phyloP scores from a whole-genome alignment of 2,888 invertebrate species.

The Sicus ferrugineus region DNA sequence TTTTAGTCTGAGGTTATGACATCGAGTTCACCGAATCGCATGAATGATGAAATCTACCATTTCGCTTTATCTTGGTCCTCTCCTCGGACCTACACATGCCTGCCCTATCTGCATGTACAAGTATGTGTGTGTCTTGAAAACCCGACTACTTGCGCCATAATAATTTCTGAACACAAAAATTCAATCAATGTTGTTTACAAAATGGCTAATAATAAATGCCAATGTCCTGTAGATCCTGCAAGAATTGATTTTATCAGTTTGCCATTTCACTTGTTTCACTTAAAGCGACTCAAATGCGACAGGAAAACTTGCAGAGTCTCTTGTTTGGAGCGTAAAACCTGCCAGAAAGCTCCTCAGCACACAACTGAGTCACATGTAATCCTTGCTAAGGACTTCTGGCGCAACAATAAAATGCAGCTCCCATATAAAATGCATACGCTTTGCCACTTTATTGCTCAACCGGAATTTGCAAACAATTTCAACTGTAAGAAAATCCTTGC shows the following conservation, averaged over 20 bases:
- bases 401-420: not conserved
- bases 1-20: not conserved
- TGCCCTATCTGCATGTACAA: not conserved
- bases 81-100: not conserved
- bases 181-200: not conserved
- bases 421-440: not conserved
- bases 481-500: slow-evolving; percentile 9
- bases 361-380: slow-evolving; percentile 19
- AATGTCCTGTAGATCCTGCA: slow-evolving; percentile 8
- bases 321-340: too few species aligned
- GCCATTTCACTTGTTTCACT: not conserved
- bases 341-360: not conserved
- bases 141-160: not conserved
- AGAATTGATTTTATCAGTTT: slow-evolving; percentile 12
- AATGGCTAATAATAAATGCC: slow-evolving; percentile 3
- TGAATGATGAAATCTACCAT: not conserved
- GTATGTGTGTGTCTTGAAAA: not conserved
- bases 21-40: not conserved
- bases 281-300: too few species aligned
- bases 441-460: not conserved
- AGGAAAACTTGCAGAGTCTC: not conserved
- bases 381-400: slow-evolving; percentile 14
- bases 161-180: not conserved
- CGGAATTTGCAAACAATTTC: slow-evolving; percentile 17
- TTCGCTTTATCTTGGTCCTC: not conserved